Base-by-base conservation (phyloP, 2,113 vertebrate genomes). In the Oriolus oriolus region DNA sequence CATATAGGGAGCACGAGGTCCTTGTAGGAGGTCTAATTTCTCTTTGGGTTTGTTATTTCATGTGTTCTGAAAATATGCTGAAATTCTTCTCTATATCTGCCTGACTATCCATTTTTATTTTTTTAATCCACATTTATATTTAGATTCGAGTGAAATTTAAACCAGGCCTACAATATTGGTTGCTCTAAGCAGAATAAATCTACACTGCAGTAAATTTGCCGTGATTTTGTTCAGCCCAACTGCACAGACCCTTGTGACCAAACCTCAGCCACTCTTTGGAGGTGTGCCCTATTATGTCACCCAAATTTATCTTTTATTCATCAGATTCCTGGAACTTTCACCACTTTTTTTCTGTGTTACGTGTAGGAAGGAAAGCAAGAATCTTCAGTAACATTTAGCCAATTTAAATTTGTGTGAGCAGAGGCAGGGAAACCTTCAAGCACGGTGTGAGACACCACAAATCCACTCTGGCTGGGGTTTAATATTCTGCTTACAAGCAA, bases 31-130 rank as follows among this genome's bases (percentile, higher is more conserved):
- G 3, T 52, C 37, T 41, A 3, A 20, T 44, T 84, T 49, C n/a
- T 79, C 57, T 13, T 15, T 30, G 30, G 22, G 15, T 28, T 17
- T 33, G 6, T 63, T 65, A 10, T 53, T 84, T 66, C 5, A 10
- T 31, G 16, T 16, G 5, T 18, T 7, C 4, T 60, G 39, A 22
- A 73, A 73, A 21, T 14, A 16, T 4, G 27, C 44, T 52, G 27
- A 42, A 10, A 1, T 39, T 47, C 49, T 59, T 60, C 52, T 35
- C 20, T 61, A 2, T 39, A 9, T 39, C 23, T 76, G 76, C 16
- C 39, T 0, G 2, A 21, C 2, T 6, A 8, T 28, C n/a, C 5
- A 1, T 33, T 37, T 52, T 53, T 17, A 2, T 37, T 71, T 84
- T 28, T 65, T 60, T 1, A 49, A 50, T 39, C 42, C 33, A 64